Conservation (phyloP, 1,140 invertebrate genomes). For the Lysiphlebus fabarum region DNA sequence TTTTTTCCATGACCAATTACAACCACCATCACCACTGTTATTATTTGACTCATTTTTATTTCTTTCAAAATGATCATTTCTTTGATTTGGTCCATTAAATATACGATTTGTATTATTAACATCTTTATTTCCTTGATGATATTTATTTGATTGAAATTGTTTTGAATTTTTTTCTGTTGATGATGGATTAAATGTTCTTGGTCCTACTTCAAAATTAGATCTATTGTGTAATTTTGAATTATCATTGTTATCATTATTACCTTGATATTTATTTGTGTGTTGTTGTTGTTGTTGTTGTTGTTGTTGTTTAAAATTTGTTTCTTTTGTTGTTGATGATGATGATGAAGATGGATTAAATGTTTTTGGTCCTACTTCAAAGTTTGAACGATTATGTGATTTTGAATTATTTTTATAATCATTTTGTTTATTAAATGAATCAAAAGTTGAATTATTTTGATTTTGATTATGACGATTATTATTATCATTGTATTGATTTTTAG, state of each 20-base stretch:
- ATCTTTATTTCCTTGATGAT: not conserved
- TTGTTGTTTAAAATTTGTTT: too few species aligned
- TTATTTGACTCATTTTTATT: constrained; percentile 35
- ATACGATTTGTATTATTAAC: too few species aligned
- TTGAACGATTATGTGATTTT: constrained; percentile 36
- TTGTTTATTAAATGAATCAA: constrained; percentile 29
- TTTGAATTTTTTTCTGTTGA: too few species aligned
- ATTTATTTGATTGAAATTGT: too few species aligned
- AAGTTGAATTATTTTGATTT: constrained; percentile 31
- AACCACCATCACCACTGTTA: constrained; percentile 26
- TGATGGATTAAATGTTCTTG: too few species aligned
- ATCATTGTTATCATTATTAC: constrained; percentile 9
- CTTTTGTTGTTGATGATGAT: too few species aligned
- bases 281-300: too few species aligned
- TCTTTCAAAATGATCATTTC: constrained; percentile 26
- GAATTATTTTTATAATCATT: constrained; percentile 22
- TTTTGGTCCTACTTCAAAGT: too few species aligned
- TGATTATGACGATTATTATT: constrained; percentile 29
- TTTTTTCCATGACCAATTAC: constrained; percentile 64
- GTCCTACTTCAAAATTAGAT: constrained; percentile 34
- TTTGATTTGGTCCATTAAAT: too few species aligned
- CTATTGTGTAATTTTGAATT: constrained; percentile 1
- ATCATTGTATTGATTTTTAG: constrained; percentile 28
- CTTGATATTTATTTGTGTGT: not conserved
- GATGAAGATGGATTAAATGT: too few species aligned